Evolutionary conservation across 2,888 invertebrate species (phyloP), one percentile per base, ranked within the genome.

Genomic region (Caenorhabditis japonica): DNA sequence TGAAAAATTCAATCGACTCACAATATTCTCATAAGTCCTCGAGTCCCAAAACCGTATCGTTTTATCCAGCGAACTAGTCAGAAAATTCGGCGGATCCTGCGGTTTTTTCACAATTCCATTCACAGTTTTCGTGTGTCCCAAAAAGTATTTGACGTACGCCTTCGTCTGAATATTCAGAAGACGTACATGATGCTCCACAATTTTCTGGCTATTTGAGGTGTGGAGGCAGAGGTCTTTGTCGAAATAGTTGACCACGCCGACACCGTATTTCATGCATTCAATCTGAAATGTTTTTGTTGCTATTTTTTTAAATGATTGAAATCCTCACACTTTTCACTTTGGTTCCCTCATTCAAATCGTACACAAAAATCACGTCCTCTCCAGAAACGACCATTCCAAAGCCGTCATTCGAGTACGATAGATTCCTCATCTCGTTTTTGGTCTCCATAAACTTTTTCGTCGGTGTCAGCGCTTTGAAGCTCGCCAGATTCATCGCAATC

Each of bases 241-340:
- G 3, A 52, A 3, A 21, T 56, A 56, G 17, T 55, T 38, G 12
- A 66, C 7, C 5, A 51, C 21, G 3, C 47, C 51, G 2, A 66
- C 66, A 21, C 73, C 73, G 15, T 72, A 72, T 19, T 72, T 72
- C 19, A 51, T 59, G 15, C 47, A 53, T 17, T 64, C 64, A 15
- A 72, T 43, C 66, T 66, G 30, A 4, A 36, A 43, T 7, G 13
- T 2, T 5, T 58, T 33, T 23, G 30, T 36, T 13, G 19, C 25
- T 21, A 21, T 21, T 4, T 52, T 19, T 3, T 4, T 33, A 1
- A 17, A 25, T n/a, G 17, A 30, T 33, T 19, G 38, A 7, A 30
- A 15, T 13, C 10, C 52, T 41, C 13, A 69, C 68, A 23, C 34
- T 39, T 69, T 49, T 59, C 13, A 23, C 19, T 53, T 68, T 59